Evolutionary conservation across 2,797 vertebrate genomes (phyloP).

Genomic region (Catharus ustulatus): DNA sequence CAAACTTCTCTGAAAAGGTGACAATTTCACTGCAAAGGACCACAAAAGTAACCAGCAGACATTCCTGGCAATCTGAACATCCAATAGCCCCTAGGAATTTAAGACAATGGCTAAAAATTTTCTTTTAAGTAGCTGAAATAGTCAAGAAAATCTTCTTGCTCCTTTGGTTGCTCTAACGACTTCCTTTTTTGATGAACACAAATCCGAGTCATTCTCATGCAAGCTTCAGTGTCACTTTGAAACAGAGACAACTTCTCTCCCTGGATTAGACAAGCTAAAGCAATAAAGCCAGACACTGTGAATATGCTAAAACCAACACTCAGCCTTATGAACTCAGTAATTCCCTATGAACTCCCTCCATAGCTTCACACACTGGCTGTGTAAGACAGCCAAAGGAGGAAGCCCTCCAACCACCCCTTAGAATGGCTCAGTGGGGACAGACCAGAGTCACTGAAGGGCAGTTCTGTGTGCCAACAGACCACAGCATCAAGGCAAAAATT

Average conservation of each 20-base stretch:
- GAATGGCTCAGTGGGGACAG: background rate
- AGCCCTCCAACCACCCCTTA: background rate
- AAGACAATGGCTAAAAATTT: background rate
- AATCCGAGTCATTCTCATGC: background rate
- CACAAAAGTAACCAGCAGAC: background rate
- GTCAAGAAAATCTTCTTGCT: background rate
- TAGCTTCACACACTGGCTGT: background rate
- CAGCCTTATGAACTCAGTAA: background rate
- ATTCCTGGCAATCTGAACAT: background rate
- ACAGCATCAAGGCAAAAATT: accelerated
- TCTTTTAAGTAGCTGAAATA: background rate
- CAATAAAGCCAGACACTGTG: background rate
- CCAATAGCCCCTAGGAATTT: background rate
- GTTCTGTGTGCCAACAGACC: background rate
- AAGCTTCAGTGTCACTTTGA: background rate
- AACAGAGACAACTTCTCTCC: background rate
- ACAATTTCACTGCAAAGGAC: background rate
- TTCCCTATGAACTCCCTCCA: background rate
- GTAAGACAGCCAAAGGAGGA: background rate
- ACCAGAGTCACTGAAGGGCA: background rate
- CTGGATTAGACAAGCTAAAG: background rate
- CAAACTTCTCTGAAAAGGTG: background rate
- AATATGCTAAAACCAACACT: background rate
- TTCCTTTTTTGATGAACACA: background rate
- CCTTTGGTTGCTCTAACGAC: background rate